phyloP scores from a whole-genome alignment of 2,888 invertebrate species.

The Phengaris alcon region DNA sequence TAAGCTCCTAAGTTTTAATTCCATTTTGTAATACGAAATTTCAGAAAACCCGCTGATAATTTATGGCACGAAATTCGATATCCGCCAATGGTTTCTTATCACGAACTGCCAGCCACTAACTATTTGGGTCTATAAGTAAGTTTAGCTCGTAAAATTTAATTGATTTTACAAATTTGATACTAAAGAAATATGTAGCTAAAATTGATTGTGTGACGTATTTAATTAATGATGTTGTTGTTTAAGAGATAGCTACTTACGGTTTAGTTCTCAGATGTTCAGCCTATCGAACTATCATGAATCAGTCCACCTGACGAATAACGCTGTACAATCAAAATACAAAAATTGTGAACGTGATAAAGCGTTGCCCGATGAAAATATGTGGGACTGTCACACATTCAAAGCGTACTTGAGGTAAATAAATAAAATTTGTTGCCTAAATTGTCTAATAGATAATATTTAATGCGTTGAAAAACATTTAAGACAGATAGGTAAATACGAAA shows the following conservation, averaged over 20 bases:
- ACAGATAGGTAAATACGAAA: slow-evolving; percentile 85
- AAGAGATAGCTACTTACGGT: slow-evolving; percentile 93
- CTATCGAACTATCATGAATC: slow-evolving; percentile 94
- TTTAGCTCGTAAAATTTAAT: slow-evolving; percentile 2
- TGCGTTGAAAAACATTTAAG: slow-evolving; percentile 60
- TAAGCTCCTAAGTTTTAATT: background rate
- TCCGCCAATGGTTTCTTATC: slow-evolving; percentile 96
- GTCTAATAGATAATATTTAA: slow-evolving; percentile 34
- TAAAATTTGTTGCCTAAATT: slow-evolving; percentile 16
- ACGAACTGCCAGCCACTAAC: slow-evolving; percentile 94
- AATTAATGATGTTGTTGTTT: slow-evolving; percentile 27
- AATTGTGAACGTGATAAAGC: slow-evolving; percentile 85
- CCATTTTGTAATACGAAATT: slow-evolving; percentile 45
- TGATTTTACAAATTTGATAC: background rate
- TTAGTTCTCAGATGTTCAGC: slow-evolving; percentile 93
- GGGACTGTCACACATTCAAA: slow-evolving; percentile 92
- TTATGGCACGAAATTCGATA: slow-evolving; percentile 95
- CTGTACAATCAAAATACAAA: slow-evolving; percentile 93
- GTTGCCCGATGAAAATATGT: slow-evolving; percentile 95
- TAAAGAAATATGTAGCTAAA: background rate
- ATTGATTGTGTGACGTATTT: background rate
- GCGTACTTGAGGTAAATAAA: slow-evolving; percentile 80
- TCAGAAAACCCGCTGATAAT: slow-evolving; percentile 92
- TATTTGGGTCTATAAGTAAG: slow-evolving; percentile 94
- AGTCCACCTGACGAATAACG: slow-evolving; percentile 95